These are phyloP conservation scores for Morbakka virulenta DNA, from an alignment of 30 jellyfish, hydroid and myxozoan species.

Conservation along the genomic window DNA sequence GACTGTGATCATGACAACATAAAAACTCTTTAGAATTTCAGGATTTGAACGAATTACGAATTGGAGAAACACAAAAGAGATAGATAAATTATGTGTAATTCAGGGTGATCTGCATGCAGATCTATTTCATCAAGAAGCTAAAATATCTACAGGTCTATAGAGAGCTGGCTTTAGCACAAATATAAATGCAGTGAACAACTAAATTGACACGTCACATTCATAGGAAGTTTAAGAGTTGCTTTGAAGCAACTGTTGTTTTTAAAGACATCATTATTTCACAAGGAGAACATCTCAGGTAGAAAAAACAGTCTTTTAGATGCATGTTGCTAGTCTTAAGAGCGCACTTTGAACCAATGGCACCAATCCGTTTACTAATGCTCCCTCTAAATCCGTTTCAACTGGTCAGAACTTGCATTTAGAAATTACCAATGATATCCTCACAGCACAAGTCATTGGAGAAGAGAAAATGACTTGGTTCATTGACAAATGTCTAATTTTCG, in stretches of 20 bases:
- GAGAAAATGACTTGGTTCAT: conserved; percentile 43
- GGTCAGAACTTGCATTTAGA: conserved; percentile 33
- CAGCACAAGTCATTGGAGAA: conserved; percentile 33
- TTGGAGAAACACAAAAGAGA: too few species aligned
- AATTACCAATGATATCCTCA: conserved; percentile 24
- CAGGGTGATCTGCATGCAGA: too few species aligned
- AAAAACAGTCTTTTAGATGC: conserved; percentile 29
- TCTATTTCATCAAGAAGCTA: too few species aligned
- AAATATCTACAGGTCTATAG: too few species aligned
- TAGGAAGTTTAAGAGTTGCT: conserved; percentile 29
- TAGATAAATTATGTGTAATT: too few species aligned
- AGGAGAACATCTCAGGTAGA: conserved; percentile 39
- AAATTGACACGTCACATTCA: background rate
- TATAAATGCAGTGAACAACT: too few species aligned
- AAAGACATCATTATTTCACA: conserved; percentile 46
- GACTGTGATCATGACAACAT: too few species aligned
- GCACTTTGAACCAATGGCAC: conserved; percentile 40
- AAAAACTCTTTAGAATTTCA: too few species aligned
- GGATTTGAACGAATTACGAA: too few species aligned
- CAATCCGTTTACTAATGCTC: conserved; percentile 36
- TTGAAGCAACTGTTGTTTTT: conserved; percentile 32
- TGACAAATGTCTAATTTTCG: conserved; percentile 35
- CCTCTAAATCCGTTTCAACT: conserved; percentile 24
- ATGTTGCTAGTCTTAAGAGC: conserved; percentile 48
- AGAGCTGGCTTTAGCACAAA: too few species aligned